These are phyloP conservation scores for Periparus ater DNA, from an alignment of 2,797 vertebrate genomes.

Conservation along the genomic window DNA sequence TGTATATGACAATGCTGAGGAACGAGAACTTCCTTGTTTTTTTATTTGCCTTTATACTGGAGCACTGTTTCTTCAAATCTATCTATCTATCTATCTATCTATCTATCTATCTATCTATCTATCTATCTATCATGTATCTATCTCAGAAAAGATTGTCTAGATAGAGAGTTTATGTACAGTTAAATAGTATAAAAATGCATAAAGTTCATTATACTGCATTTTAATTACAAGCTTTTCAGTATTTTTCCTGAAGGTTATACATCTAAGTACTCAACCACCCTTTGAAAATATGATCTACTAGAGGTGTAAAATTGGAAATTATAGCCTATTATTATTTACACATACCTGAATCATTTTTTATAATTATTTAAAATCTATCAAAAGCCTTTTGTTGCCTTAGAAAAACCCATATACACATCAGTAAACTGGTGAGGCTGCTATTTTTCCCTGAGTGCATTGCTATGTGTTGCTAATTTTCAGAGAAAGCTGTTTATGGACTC, in stretches of 20 bases:
- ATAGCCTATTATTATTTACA: background rate
- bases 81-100: background rate
- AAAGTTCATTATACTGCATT: background rate
- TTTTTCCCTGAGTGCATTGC: background rate
- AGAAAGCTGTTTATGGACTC: background rate
- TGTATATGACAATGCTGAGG: background rate
- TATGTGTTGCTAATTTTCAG: constrained; percentile 35
- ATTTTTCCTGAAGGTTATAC: background rate
- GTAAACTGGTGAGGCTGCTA: background rate
- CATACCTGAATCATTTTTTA: background rate
- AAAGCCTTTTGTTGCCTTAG: background rate
- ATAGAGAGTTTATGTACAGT: background rate
- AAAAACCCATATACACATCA: background rate
- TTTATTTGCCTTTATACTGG: background rate
- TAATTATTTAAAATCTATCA: background rate
- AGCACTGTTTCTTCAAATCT: background rate
- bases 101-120: background rate
- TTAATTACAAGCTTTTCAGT: background rate
- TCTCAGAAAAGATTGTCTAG: background rate
- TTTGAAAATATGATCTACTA: background rate
- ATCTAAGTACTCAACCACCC: background rate
- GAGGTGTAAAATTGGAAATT: background rate
- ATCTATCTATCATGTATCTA: background rate
- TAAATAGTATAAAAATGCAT: background rate
- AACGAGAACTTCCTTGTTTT: background rate